A percentile compares a stretch with the other conserved stretches of the same genome.
These are phyloP conservation scores for Halichoeres trimaculatus DNA, from an alignment of 2,113 vertebrate species.

Conservation along the genomic window DNA sequence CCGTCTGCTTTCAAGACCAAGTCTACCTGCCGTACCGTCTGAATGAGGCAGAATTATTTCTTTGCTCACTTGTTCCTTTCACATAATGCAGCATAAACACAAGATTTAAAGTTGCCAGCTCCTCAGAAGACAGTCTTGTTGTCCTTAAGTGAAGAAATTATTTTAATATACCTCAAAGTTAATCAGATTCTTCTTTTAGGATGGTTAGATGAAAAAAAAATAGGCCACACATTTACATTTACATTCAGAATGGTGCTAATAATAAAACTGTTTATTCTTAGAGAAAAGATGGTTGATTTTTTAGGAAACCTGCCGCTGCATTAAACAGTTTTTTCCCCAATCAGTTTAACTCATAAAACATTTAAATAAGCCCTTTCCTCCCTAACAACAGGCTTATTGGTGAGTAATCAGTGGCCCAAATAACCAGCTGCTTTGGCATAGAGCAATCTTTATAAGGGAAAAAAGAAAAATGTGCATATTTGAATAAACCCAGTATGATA, in stretches of 20 bases:
- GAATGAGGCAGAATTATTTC: background rate
- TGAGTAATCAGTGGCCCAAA: background rate
- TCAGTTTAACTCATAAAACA: background rate
- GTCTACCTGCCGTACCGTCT: constrained; percentile 24
- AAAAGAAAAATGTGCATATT: too few species aligned
- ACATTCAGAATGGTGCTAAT: background rate
- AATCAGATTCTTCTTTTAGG: background rate
- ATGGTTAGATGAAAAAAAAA: background rate
- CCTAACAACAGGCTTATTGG: background rate
- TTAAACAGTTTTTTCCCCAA: background rate
- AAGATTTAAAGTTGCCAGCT: background rate
- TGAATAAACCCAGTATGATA: too few species aligned
- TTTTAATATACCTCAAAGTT: background rate
- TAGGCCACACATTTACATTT: background rate
- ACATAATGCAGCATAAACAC: too few species aligned
- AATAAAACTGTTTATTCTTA: background rate
- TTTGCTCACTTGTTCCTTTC: too few species aligned
- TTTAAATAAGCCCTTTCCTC: background rate
- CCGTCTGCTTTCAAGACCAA: constrained; percentile 21
- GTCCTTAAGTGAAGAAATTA: background rate
- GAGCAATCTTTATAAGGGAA: too few species aligned
- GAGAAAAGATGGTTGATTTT: background rate
- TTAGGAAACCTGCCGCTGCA: background rate
- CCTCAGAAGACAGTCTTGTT: background rate
- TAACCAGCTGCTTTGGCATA: too few species aligned